Conservation (phyloP, 2,888 invertebrate species). For the Hydrotaea cyrtoneurina region DNA sequence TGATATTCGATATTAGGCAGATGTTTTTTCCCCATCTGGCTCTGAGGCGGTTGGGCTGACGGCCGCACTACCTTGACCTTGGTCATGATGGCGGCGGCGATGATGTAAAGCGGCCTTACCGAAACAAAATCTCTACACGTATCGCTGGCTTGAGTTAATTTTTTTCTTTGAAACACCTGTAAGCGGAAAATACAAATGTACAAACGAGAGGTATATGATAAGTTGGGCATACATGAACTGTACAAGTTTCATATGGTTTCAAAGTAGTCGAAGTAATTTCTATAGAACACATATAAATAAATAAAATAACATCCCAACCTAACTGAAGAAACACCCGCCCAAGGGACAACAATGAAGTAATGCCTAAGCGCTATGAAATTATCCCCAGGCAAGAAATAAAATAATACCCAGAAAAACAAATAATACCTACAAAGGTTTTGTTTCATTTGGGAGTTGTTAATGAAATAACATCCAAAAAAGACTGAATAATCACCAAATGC, state of each 20-base stretch:
- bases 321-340: too few relatives aligned
- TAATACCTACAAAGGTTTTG: too few relatives aligned
- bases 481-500: too few relatives aligned
- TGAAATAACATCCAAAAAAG: too few relatives aligned
- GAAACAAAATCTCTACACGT: background rate
- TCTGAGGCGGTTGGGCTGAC: background rate
- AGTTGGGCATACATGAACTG: background rate
- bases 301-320: too few relatives aligned
- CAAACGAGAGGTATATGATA: background rate
- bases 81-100: background rate
- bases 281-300: background rate
- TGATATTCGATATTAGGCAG: background rate
- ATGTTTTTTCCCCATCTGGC: background rate
- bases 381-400: too few relatives aligned
- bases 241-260: too few relatives aligned
- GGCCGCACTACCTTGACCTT: background rate
- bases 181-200: background rate
- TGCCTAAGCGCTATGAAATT: too few relatives aligned
- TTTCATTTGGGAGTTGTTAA: too few relatives aligned
- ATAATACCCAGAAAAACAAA: too few relatives aligned
- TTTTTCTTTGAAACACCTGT: background rate
- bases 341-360: too few relatives aligned
- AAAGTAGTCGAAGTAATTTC: too few relatives aligned
- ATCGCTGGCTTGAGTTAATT: background rate
- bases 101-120: background rate